These are phyloP conservation scores for Achatina immaculata DNA, from an alignment of 1,140 invertebrate species.

Conservation along the genomic window DNA sequence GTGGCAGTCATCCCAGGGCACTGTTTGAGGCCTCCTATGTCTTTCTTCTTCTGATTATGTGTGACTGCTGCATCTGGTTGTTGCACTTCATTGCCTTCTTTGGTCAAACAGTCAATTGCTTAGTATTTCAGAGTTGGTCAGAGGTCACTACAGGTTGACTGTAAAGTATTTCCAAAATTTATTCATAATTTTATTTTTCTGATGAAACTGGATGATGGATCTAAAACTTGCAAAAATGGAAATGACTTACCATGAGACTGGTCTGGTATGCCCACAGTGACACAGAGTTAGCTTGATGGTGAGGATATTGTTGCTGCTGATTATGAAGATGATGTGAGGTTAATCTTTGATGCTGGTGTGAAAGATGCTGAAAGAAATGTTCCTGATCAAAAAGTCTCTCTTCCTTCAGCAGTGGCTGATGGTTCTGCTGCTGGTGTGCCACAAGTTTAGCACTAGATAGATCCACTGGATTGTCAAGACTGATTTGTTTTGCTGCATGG, in stretches of 20 bases:
- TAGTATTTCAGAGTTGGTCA: too few species aligned
- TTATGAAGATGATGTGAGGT: conserved; percentile 14
- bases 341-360: conserved; percentile 9
- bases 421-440: conserved; percentile 48
- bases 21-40: too few species aligned
- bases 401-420: conserved; percentile 41
- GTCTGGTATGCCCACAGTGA: conserved; percentile 55
- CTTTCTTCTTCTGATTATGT: too few species aligned
- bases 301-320: conserved; percentile 26
- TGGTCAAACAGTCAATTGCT: too few species aligned
- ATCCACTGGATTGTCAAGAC: conserved; percentile 58
- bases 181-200: too few species aligned
- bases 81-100: too few species aligned
- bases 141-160: too few species aligned
- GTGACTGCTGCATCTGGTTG: too few species aligned
- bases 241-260: conserved; percentile 52
- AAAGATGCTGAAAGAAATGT: conserved; percentile 7
- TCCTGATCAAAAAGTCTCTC: conserved; percentile 35
- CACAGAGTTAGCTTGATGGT: conserved; percentile 39
- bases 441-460: conserved; percentile 54
- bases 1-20: too few species aligned
- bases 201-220: too few species aligned
- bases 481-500: conserved; percentile 54
- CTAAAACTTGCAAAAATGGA: too few species aligned
- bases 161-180: too few species aligned